Conservation (phyloP, 2,113 vertebrate genomes). For the Hyperopisus bebe region DNA sequence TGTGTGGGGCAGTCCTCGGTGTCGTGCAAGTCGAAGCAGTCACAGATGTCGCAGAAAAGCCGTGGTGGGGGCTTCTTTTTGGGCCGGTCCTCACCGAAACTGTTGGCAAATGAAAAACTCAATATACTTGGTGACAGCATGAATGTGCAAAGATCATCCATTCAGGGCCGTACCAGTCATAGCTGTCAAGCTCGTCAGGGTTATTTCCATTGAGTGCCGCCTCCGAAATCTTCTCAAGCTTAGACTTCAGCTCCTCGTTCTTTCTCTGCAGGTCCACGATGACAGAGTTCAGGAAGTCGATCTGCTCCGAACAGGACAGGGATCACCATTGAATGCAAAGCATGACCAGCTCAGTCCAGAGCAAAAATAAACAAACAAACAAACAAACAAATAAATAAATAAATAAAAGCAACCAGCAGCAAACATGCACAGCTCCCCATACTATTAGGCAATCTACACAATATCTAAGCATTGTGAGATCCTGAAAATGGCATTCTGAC, state of each 20-base stretch:
- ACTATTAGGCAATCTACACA: not conserved
- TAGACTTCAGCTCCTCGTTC: slow-evolving; percentile 77
- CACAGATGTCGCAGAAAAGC: slow-evolving; percentile 96
- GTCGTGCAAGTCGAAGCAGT: slow-evolving; percentile 94
- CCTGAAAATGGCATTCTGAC: not conserved
- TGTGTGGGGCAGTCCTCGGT: slow-evolving; percentile 96
- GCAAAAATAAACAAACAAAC: not conserved
- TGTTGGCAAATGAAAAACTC: slow-evolving; percentile 20
- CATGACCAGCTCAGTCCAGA: not conserved
- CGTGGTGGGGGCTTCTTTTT: slow-evolving; percentile 83
- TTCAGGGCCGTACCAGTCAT: slow-evolving; percentile 63
- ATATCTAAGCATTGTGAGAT: not conserved
- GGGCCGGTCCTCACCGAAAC: slow-evolving; percentile 49
- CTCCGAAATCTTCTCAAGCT: slow-evolving; percentile 86
- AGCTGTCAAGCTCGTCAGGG: slow-evolving; percentile 69
- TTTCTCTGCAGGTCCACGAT: slow-evolving; percentile 91
- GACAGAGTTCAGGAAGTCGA: slow-evolving; percentile 93
- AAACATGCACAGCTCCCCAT: not conserved
- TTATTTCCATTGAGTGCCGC: slow-evolving; percentile 88
- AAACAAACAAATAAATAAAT: not conserved
- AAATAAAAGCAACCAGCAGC: not conserved
- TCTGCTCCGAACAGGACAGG: slow-evolving; percentile 53
- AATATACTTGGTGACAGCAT: not conserved
- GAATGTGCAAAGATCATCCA: not conserved
- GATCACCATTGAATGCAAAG: slow-evolving; percentile 13